phyloP scores from a whole-genome alignment of 1,140 invertebrate species.

The Pygmarrhopalites habei region DNA sequence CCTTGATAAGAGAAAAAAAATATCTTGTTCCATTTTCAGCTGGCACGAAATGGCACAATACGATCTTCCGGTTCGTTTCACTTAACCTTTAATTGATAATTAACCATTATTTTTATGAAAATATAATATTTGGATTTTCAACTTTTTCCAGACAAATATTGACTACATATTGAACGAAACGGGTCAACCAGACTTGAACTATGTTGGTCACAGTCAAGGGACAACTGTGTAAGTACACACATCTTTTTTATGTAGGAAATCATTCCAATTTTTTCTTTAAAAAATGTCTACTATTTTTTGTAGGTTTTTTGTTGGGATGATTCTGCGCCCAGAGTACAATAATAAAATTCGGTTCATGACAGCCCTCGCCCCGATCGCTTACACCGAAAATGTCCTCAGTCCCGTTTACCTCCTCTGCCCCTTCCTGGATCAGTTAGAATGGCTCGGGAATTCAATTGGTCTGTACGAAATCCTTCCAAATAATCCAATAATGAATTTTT shows the following conservation, averaged over 20 bases:
- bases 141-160: too few relatives aligned
- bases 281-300: too few relatives aligned
- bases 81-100: too few relatives aligned
- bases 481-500: constrained; percentile 46
- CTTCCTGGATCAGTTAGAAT: constrained; percentile 35
- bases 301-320: constrained; percentile 43
- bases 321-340: constrained; percentile 42
- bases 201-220: constrained; percentile 51
- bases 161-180: constrained; percentile 49
- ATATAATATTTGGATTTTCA: too few relatives aligned
- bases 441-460: constrained; percentile 41
- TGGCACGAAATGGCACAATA: constrained; percentile 45
- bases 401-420: constrained; percentile 48
- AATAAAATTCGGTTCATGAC: constrained; percentile 41
- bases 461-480: constrained; percentile 52
- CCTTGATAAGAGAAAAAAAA: background rate
- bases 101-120: too few relatives aligned
- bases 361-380: constrained; percentile 59
- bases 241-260: too few relatives aligned
- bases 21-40: constrained; percentile 26
- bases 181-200: constrained; percentile 44
- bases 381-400: constrained; percentile 59
- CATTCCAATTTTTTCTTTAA: too few relatives aligned
- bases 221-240: constrained; percentile 42
- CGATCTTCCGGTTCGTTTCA: constrained; percentile 53